A percentile compares a stretch with the other conserved stretches of the same genome.
These are phyloP conservation scores for Idaea straminata DNA, from an alignment of 2,888 invertebrate genomes.

Conservation along the genomic window DNA sequence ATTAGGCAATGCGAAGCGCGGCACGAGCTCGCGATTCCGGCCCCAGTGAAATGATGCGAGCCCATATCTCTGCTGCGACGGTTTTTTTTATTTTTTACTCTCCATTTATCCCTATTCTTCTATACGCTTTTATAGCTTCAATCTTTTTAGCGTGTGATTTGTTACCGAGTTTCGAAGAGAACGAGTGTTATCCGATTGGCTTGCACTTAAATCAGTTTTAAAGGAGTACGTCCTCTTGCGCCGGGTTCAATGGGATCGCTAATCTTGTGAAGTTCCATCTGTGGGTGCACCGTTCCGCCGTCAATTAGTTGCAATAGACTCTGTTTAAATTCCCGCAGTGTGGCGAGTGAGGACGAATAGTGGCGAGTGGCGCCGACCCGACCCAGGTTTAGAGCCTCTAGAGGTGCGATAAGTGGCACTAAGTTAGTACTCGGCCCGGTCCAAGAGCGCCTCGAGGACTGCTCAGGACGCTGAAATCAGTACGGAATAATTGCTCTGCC, in stretches of 20 bases:
- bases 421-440: constrained; percentile 37
- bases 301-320: constrained; percentile 61
- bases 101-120: constrained; percentile 26
- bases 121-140: constrained; percentile 16
- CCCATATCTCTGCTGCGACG: constrained; percentile 8
- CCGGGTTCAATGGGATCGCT: constrained; percentile 28
- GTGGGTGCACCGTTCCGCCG: constrained; percentile 47
- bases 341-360: constrained; percentile 26
- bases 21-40: constrained; percentile 15
- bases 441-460: constrained; percentile 20
- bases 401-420: constrained; percentile 45
- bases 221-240: neutral
- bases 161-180: neutral
- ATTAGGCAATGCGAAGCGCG: constrained; percentile 48
- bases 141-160: constrained; percentile 27
- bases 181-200: neutral
- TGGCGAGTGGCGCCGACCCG: constrained; percentile 31
- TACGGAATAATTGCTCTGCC: constrained; percentile 37
- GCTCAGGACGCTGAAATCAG: constrained; percentile 27
- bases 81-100: constrained; percentile 23
- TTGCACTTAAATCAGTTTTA: neutral
- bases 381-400: constrained; percentile 30
- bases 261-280: constrained; percentile 53
- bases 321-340: constrained; percentile 40
- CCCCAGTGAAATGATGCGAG: constrained; percentile 21